Evolutionary conservation across 2,113 vertebrate genomes (phyloP).

Genomic region (Psittacara wagleri): DNA sequence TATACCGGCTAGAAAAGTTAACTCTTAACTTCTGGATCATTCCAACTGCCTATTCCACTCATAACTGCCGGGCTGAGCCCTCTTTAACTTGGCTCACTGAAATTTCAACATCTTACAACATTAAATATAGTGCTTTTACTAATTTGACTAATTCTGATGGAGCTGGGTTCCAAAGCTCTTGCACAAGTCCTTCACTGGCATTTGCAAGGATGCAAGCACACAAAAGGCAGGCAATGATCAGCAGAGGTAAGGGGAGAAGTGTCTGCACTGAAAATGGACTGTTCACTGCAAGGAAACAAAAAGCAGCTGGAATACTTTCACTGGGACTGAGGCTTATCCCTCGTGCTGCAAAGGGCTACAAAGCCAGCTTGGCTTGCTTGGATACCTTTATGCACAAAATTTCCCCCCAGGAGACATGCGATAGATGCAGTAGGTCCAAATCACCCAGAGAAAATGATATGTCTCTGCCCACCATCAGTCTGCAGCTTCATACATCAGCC

Average conservation of each 20-base stretch:
- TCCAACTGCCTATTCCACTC: background rate
- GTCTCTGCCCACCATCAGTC: background rate
- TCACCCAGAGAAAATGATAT: background rate
- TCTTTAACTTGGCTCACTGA: background rate
- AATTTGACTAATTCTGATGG: background rate
- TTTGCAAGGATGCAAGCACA: background rate
- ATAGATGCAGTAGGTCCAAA: background rate
- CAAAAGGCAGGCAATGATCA: background rate
- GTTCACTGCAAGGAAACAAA: background rate
- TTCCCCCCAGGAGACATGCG: background rate
- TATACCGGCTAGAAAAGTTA: background rate
- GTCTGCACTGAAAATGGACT: background rate
- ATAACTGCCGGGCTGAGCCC: background rate
- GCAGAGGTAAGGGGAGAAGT: background rate
- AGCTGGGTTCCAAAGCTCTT: background rate
- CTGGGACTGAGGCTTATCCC: too few species aligned
- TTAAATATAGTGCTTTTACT: accelerated
- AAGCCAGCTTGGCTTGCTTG: background rate
- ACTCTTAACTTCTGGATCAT: background rate
- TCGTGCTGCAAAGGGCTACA: background rate
- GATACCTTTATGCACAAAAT: background rate
- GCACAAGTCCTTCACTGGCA: background rate
- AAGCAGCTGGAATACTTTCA: background rate
- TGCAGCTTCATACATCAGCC: background rate
- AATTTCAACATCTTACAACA: background rate